Conservation (phyloP, 2,888 invertebrate species). For the Dryococelus australis region DNA sequence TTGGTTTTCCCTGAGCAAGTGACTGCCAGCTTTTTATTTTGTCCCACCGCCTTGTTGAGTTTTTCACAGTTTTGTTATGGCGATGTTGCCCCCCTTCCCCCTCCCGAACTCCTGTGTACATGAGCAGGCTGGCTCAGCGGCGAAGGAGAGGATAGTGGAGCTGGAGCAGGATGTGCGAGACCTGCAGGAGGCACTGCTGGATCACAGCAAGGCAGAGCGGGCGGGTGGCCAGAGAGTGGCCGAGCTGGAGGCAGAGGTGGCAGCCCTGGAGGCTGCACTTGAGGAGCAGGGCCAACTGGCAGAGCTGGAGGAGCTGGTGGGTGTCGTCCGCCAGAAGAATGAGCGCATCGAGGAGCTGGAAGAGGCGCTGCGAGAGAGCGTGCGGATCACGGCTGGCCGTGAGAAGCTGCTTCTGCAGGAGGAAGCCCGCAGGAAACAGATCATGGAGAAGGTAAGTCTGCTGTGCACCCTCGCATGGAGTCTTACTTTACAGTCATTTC, state of each 20-base stretch:
- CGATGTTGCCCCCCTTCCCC: neutral
- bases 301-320: constrained; percentile 66
- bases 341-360: constrained; percentile 76
- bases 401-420: constrained; percentile 71
- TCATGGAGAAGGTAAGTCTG: constrained; percentile 69
- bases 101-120: neutral
- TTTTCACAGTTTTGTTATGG: neutral
- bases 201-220: constrained; percentile 39
- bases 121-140: neutral
- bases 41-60: constrained; percentile 1
- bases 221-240: constrained; percentile 56
- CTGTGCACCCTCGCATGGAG: neutral
- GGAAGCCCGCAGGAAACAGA: constrained; percentile 68
- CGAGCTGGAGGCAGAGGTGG: constrained; percentile 64
- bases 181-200: constrained; percentile 36
- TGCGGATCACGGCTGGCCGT: constrained; percentile 73
- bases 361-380: constrained; percentile 83
- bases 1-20: constrained; percentile 3
- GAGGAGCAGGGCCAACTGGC: constrained; percentile 66
- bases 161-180: constrained; percentile 39
- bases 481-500: no score
- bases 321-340: constrained; percentile 67
- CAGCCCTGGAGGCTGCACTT: constrained; percentile 63
- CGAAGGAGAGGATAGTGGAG: constrained; percentile 19
- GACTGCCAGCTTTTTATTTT: neutral